A percentile compares a stretch with the other conserved stretches of the same genome.
phyloP scores from a whole-genome alignment of 2,888 invertebrate genomes.

The Cybosia mesomella region DNA sequence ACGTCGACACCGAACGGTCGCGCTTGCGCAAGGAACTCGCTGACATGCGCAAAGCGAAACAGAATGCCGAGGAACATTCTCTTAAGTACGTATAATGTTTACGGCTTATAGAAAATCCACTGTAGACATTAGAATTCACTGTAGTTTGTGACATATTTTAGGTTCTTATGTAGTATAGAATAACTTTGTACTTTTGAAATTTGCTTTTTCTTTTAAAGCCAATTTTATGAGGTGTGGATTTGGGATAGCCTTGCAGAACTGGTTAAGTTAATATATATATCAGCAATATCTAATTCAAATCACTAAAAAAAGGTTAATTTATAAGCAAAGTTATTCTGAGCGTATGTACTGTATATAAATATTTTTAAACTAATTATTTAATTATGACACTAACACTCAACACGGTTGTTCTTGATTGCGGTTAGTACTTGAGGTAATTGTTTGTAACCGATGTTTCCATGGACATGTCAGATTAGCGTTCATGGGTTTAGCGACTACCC shows the following conservation, averaged over 20 bases:
- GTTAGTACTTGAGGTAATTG: neutral
- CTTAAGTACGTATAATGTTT: conserved; percentile 80
- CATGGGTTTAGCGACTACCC: neutral
- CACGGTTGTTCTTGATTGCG: conserved; percentile 1
- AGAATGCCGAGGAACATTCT: conserved; percentile 86
- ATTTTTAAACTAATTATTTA: neutral
- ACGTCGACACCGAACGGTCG: conserved; percentile 82
- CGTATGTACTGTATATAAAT: neutral
- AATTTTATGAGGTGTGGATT: neutral
- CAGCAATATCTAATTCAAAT: neutral
- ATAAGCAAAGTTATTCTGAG: conserved; percentile 2
- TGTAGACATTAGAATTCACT: conserved; percentile 22
- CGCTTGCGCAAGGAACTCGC: conserved; percentile 87
- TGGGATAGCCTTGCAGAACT: neutral
- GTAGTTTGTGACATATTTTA: conserved; percentile 12
- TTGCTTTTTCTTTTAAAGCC: neutral
- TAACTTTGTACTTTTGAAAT: neutral
- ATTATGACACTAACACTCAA: neutral
- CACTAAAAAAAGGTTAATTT: neutral
- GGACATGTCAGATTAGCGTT: neutral
- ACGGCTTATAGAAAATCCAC: conserved; percentile 22
- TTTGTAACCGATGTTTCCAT: neutral
- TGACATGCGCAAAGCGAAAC: conserved; percentile 86
- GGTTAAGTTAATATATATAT: neutral
- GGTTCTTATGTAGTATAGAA: neutral